Evolutionary conservation across 2,888 invertebrate species (phyloP).

Genomic region (Ectropis crepuscularia): DNA sequence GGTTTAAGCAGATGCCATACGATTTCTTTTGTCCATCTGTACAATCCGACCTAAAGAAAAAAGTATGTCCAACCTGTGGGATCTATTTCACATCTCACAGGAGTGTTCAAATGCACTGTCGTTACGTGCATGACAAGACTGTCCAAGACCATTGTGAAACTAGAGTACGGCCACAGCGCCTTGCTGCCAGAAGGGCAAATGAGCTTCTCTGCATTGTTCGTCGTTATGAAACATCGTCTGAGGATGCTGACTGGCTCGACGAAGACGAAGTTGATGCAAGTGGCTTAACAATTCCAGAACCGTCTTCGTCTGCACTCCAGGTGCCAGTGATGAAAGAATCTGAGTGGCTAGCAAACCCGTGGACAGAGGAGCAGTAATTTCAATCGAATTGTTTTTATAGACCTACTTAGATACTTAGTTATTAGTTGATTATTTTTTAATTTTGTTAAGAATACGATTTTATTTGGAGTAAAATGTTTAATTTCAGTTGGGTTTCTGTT

Average conservation of each 20-base stretch:
- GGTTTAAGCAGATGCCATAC: conserved; percentile 1
- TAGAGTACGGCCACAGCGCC: conserved; percentile 39
- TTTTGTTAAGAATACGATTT: conserved; percentile 40
- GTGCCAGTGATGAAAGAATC: too few species aligned
- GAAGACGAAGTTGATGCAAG: too few species aligned
- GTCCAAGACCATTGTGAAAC: conserved; percentile 36
- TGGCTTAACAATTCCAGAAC: too few species aligned
- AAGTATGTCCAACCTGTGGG: conserved; percentile 40
- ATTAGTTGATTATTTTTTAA: conserved; percentile 37
- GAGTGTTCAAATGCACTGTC: conserved; percentile 34
- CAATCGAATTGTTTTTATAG: conserved; percentile 39
- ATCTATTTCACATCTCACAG: conserved; percentile 38
- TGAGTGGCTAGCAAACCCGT: too few species aligned
- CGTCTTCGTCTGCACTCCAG: too few species aligned
- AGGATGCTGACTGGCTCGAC: too few species aligned
- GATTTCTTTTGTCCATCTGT: conserved; percentile 25
- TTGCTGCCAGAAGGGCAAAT: conserved; percentile 45
- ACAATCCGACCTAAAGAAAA: conserved; percentile 41
- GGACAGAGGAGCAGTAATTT: background rate
- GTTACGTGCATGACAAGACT: conserved; percentile 38
- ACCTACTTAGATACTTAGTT: conserved; percentile 36
- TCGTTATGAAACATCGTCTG: background rate
- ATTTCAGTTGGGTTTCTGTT: conserved; percentile 2
- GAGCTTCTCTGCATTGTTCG: conserved; percentile 42
- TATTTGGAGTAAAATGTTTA: conserved; percentile 37